Evolutionary conservation across 2,888 invertebrate species (phyloP).

Genomic region (Andrena minutula): DNA sequence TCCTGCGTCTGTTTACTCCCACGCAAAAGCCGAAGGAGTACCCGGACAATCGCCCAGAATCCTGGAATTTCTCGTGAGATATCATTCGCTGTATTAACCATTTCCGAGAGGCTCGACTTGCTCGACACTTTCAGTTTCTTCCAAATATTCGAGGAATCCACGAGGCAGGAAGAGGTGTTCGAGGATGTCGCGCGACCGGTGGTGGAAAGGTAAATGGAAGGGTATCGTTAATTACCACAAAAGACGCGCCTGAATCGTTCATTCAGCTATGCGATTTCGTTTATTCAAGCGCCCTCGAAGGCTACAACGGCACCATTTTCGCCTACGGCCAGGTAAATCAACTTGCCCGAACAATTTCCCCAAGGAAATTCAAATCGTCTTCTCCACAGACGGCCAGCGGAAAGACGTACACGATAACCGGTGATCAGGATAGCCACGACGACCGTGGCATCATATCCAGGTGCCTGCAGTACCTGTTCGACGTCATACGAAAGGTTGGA

Average conservation of each 20-base stretch:
- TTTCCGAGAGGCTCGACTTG: not conserved
- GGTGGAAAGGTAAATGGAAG: conserved; percentile 84
- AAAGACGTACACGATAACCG: conserved; percentile 86
- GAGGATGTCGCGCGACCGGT: conserved; percentile 85
- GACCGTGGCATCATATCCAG: conserved; percentile 86
- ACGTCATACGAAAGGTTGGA: conserved; percentile 82
- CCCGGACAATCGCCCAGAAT: conserved; percentile 78
- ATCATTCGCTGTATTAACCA: not conserved
- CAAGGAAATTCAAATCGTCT: not conserved
- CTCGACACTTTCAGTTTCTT: conserved; percentile 82
- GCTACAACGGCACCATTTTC: conserved; percentile 87
- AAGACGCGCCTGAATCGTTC: not conserved
- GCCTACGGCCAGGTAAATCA: conserved; percentile 86
- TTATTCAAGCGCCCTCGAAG: conserved; percentile 84
- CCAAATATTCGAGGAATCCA: conserved; percentile 84
- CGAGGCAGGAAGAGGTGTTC: conserved; percentile 84
- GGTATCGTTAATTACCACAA: conserved; percentile 23
- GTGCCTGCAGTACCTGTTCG: conserved; percentile 85
- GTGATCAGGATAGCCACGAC: conserved; percentile 83
- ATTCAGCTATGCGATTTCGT: conserved; percentile 26
- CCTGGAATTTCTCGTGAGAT: conserved; percentile 78
- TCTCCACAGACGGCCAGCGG: conserved; percentile 86
- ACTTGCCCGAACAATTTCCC: not conserved
- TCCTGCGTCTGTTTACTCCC: conserved; percentile 65
- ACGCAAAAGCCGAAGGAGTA: conserved; percentile 68